Evolutionary conservation across 1,140 invertebrate species (phyloP).

Genomic region (Anagrus nilaparvatae): DNA sequence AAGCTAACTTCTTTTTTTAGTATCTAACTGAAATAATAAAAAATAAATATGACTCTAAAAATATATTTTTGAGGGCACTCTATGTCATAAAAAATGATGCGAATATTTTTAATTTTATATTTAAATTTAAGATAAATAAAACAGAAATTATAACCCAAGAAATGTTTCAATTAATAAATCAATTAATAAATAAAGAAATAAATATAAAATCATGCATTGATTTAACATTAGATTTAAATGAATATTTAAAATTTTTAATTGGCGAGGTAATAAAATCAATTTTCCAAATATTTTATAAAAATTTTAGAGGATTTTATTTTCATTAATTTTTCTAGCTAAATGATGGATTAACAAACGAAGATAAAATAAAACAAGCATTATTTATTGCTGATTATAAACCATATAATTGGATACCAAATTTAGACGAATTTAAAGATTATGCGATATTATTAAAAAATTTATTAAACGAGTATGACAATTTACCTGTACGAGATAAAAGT

Average conservation of each 20-base stretch:
- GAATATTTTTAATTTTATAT: too few relatives aligned
- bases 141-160: neutral
- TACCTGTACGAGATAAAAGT: conserved; percentile 3
- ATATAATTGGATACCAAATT: too few relatives aligned
- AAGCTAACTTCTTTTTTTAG: too few relatives aligned
- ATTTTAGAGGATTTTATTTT: too few relatives aligned
- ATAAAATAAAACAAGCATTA: too few relatives aligned
- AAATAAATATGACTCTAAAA: too few relatives aligned
- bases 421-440: conserved; percentile 1
- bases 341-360: too few relatives aligned
- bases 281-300: neutral
- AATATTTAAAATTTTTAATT: conserved; percentile 1
- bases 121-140: neutral
- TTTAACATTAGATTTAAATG: neutral
- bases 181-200: conserved; percentile 1
- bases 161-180: neutral
- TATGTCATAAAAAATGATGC: too few relatives aligned
- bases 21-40: too few relatives aligned
- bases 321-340: too few relatives aligned
- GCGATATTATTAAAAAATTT: conserved; percentile 5
- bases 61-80: too few relatives aligned
- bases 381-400: too few relatives aligned
- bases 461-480: conserved; percentile 1
- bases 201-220: neutral
- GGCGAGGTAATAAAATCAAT: neutral